phyloP scores from a whole-genome alignment of 2,888 invertebrate species.

The Ormia ochracea region DNA sequence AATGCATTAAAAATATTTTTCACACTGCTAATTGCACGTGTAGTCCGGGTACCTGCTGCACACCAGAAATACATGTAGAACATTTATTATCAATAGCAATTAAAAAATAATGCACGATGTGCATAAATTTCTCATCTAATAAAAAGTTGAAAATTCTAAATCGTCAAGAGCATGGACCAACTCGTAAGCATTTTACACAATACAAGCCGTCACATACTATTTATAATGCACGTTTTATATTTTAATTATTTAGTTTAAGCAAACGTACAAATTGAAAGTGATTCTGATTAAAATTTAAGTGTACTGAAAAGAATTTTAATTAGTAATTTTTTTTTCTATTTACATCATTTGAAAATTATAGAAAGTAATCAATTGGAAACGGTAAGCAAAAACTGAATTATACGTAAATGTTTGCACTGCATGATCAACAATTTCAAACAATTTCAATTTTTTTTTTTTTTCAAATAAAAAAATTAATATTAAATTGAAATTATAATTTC shows the following conservation, averaged over 20 bases:
- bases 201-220: neutral
- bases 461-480: too few species aligned
- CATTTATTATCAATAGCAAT: constrained; percentile 5
- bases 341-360: neutral
- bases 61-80: neutral
- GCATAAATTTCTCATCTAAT: neutral
- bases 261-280: constrained; percentile 25
- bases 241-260: constrained; percentile 5
- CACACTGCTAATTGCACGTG: neutral
- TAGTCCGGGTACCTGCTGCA: neutral
- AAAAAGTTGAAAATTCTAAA: constrained; percentile 15
- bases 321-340: neutral
- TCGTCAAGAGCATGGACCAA: too few species aligned
- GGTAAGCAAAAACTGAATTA: too few species aligned
- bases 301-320: neutral
- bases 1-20: neutral
- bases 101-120: neutral
- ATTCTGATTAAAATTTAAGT: neutral
- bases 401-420: too few species aligned
- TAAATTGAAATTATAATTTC: too few species aligned
- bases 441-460: too few species aligned
- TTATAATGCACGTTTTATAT: neutral
- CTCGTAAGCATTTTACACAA: constrained; percentile 1
- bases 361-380: too few species aligned
- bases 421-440: too few species aligned